Conservation (phyloP, 2,888 invertebrate genomes). For the Corbicula japonica region DNA sequence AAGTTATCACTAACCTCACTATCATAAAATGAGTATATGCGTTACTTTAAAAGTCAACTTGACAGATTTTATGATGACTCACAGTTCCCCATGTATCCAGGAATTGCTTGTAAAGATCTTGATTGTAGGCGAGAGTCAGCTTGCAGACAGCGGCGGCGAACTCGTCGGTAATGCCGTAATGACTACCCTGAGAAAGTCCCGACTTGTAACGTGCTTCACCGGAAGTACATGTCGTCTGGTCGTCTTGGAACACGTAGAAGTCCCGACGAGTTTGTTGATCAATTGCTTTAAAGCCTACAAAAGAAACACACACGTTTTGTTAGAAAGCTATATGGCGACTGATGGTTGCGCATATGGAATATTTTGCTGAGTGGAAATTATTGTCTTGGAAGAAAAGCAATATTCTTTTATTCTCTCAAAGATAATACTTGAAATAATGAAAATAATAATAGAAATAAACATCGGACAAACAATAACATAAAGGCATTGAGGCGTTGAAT, state of each 20-base stretch:
- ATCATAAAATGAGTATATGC: background rate
- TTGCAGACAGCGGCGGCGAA: constrained; percentile 68
- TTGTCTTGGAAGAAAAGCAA: no score
- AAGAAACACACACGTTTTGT: background rate
- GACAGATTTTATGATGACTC: constrained; percentile 23
- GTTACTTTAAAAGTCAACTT: background rate
- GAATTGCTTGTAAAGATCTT: constrained; percentile 61
- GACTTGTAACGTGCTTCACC: constrained; percentile 66
- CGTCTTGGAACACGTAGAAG: constrained; percentile 68
- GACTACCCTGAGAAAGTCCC: constrained; percentile 58
- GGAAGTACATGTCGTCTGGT: constrained; percentile 56
- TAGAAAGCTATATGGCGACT: no score
- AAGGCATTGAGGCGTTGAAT: no score
- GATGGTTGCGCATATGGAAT: no score
- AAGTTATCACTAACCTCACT: background rate
- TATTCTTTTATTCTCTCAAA: no score
- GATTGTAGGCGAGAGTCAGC: constrained; percentile 64
- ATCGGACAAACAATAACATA: no score
- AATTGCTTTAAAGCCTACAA: constrained; percentile 63
- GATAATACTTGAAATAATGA: no score
- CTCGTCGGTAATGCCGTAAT: constrained; percentile 64
- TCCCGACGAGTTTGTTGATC: constrained; percentile 61
- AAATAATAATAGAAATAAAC: no score
- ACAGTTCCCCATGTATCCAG: constrained; percentile 74
- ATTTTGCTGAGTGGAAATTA: no score